phyloP scores from a whole-genome alignment of 1,140 invertebrate genomes.

The Drosophila triauraria region DNA sequence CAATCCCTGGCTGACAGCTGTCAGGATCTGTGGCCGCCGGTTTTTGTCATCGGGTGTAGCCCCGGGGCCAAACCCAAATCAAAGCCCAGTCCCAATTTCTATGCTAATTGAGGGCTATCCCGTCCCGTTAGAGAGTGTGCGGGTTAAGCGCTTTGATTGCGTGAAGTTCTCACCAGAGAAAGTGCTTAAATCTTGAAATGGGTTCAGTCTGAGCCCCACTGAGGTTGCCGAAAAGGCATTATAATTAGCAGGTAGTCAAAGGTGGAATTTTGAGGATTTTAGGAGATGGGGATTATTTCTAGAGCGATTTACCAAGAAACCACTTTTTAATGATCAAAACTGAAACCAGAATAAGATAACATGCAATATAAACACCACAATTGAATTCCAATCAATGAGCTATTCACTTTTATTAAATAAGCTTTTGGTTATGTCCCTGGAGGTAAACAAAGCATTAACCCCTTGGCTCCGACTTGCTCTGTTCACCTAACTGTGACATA shows the following conservation, averaged over 20 bases:
- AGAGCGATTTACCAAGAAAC: neutral
- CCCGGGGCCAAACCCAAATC: conserved; percentile 53
- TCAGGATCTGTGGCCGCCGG: conserved; percentile 19
- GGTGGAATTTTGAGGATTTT: neutral
- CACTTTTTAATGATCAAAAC: neutral
- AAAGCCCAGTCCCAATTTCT: conserved; percentile 69
- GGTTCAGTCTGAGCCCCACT: conserved; percentile 9
- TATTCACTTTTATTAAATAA: conserved; percentile 15
- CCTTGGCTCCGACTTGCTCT: neutral
- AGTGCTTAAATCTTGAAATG: conserved; percentile 40
- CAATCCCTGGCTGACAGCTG: conserved; percentile 53
- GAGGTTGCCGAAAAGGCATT: conserved; percentile 26
- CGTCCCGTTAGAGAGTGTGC: conserved; percentile 10
- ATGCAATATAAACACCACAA: neutral
- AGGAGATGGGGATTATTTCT: conserved; percentile 3
- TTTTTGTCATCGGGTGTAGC: neutral
- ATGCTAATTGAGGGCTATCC: conserved; percentile 71
- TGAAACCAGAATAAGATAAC: neutral
- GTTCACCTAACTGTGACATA: conserved; percentile 1
- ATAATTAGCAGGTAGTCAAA: conserved; percentile 22
- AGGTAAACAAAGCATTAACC: conserved; percentile 5
- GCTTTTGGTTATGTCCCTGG: conserved; percentile 13
- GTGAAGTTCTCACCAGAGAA: conserved; percentile 30
- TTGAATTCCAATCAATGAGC: neutral
- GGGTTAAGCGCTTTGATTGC: conserved; percentile 44